These are phyloP conservation scores for Raphicerus campestris DNA, from an alignment of 2,113 vertebrate species.

Conservation along the genomic window DNA sequence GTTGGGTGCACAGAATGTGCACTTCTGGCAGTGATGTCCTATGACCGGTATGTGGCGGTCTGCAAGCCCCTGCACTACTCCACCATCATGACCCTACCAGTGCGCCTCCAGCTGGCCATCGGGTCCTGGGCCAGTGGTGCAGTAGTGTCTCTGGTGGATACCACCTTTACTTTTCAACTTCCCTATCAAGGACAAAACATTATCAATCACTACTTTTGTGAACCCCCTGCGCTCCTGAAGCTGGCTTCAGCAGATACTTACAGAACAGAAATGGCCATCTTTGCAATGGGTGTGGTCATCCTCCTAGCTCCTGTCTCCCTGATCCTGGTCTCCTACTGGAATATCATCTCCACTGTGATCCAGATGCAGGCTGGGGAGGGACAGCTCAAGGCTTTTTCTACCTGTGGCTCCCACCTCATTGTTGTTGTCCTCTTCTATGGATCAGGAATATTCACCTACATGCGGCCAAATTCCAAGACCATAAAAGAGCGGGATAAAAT, in stretches of 20 bases:
- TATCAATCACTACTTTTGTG: constrained; percentile 75
- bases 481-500: constrained; percentile 24
- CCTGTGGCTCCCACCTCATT: constrained; percentile 56
- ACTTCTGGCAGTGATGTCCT: constrained; percentile 71
- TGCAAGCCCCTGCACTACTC: constrained; percentile 66
- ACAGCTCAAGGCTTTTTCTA: constrained; percentile 26
- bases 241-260: constrained; percentile 59
- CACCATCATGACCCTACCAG: constrained; percentile 31
- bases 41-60: constrained; percentile 49
- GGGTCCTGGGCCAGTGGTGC: constrained; percentile 51
- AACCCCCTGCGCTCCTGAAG: constrained; percentile 62
- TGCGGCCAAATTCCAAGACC: constrained; percentile 51
- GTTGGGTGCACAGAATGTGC: constrained; percentile 33
- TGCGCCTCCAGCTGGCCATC: not conserved
- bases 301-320: constrained; percentile 35
- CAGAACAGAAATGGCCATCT: constrained; percentile 37
- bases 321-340: constrained; percentile 65
- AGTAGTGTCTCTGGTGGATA: constrained; percentile 66
- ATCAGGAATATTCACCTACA: constrained; percentile 59
- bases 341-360: constrained; percentile 57
- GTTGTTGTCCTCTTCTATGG: constrained; percentile 48
- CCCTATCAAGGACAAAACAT: constrained; percentile 62
- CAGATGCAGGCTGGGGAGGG: constrained; percentile 45
- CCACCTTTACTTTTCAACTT: constrained; percentile 49
- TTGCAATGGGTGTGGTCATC: not conserved